Evolutionary conservation across 2,797 vertebrate species (phyloP), one percentile per base, ranked within the genome.

Genomic region (Acanthis flammea): DNA sequence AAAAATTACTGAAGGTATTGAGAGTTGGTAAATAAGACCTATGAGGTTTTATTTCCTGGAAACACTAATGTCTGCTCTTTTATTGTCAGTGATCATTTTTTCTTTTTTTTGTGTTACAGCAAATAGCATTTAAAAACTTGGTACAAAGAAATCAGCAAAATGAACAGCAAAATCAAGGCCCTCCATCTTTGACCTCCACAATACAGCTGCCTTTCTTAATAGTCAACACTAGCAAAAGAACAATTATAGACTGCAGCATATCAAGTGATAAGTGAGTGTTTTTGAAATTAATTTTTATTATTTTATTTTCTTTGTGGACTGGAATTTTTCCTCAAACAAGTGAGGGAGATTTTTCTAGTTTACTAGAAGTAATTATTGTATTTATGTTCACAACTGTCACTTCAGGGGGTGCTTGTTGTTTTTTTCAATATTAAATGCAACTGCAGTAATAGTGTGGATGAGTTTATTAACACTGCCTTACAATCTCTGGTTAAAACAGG

Each of bases 41-140:
- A 6, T 42, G 37, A 66, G 35, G 13, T 65, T 84, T 31, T 28
- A 51, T 68, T 67, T 83, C 19, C 39, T 50, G 35, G 54, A 83
- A 72, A n/a, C 24, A 57, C 18, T 51, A 35, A 21, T 44, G 14
- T 57, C 44, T 91, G 30, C 47, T 66, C 12, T 61, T 85, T 50
- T 19, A 19, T 57, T 73, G 17, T 27, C 35, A 57, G 30, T 88
- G n/a, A 90, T 61, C 0, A 2, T 37, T 45, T 65, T 58, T 67
- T 44, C 33, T 85, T 83, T 93, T 57, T 91, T 93, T 91, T 54
- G 75, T 92, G 91, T 86, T 91, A 90, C 95, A 99, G 98, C 98
- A 99, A 98, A 98, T 99, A 53, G 98, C 98, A 62, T 99, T 99
- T 95, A 99, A 99, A 96, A 99, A 98, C 95, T 97, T 99, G 96